Conservation (phyloP, 2,113 vertebrate genomes). For the Cryptomyrus ogoouensis region DNA sequence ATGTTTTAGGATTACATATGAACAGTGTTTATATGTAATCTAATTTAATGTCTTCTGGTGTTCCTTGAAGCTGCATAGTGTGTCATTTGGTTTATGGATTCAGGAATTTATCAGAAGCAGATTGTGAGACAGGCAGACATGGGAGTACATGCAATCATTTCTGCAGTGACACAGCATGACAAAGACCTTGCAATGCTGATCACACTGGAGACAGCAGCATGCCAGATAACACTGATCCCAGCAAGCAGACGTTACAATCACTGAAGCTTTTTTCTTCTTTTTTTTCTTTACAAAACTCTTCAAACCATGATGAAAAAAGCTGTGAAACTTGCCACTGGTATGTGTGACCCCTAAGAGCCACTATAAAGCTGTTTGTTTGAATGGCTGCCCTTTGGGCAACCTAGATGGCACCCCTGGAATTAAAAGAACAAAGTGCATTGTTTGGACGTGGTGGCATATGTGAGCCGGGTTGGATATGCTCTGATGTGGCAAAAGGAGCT, state of each 20-base stretch:
- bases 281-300: not conserved
- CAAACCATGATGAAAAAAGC: not conserved
- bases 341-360: not conserved
- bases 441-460: not conserved
- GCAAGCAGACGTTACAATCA: not conserved
- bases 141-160: not conserved
- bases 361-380: not conserved
- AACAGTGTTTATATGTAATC: not conserved
- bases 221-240: not conserved
- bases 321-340: not conserved
- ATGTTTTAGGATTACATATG: not conserved
- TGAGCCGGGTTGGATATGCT: not conserved
- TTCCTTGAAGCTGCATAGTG: not conserved
- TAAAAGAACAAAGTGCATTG: not conserved
- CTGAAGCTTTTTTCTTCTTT: not conserved
- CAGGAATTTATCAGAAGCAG: not conserved
- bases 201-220: not conserved
- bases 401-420: not conserved
- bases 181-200: not conserved
- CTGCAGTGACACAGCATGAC: not conserved
- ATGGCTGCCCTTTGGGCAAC: not conserved
- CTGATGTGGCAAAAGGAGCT: not conserved
- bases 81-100: not conserved
- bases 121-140: not conserved
- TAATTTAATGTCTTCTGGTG: not conserved